Base-by-base conservation (phyloP, 2,113 vertebrate genomes). In the Verasper variegatus region DNA sequence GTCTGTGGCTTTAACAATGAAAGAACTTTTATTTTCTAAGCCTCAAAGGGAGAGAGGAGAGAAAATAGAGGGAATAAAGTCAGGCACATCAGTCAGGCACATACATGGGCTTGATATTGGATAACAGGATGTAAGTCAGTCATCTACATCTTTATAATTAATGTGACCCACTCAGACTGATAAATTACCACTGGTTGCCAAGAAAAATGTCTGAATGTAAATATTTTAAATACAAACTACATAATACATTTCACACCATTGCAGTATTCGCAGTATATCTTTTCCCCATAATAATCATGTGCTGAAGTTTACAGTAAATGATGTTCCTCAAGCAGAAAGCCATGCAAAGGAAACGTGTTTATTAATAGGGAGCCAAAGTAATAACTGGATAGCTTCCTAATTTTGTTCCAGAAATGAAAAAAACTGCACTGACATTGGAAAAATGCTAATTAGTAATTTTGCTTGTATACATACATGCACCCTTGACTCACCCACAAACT, bases 1-100 rank as follows among this genome's bases (percentile, higher is more conserved):
- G 58, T 80, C 84, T 68, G 80, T 57, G 68, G 68, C 55, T 67
- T 60, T 55, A 63, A 86, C 83, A 82, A 74, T 84, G 56, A 88
- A 82, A 67, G 17, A 58, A 66, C 60, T 60, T 82, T 74, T 68
- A 58, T 77, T 83, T 80, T 56, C 69, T 52, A 63, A 81, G 82
- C 72, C 67, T 84, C 21, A 70, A 59, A 40, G 26, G 26, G 23
- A 21, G 37, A 54, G 5, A 37, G 70, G 5, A 12, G 20, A 51
- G 24, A 55, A 17, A 52, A 10, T 31, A 8, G 24, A 8, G 13
- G 35, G 23, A 24, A 10, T 4, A 55, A 71, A 52, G 35, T 2
- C 18, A 68, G 27, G 47, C 17, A 35, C 51, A 66, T 71, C 27
- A 52, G 45, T 31, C 17, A 57, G 21, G 58, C 27, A 45, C 15